Evolutionary conservation across 2,888 invertebrate species (phyloP).

Genomic region (Drosophila aldrichi): DNA sequence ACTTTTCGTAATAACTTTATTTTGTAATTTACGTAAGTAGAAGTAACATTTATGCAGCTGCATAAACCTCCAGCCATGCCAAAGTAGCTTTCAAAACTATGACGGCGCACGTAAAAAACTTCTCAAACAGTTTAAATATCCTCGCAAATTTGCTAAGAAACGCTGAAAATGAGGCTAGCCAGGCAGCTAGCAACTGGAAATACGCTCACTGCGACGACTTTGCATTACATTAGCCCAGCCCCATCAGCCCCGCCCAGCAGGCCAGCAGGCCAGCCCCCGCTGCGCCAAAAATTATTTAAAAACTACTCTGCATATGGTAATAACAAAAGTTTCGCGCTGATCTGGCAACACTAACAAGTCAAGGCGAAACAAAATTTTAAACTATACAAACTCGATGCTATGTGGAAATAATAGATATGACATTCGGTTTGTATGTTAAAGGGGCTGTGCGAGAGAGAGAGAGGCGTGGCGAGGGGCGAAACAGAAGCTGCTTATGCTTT

Average conservation of each 20-base stretch:
- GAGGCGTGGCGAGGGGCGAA: background rate
- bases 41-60: constrained; percentile 79
- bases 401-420: background rate
- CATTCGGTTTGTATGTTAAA: background rate
- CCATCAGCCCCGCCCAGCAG: background rate
- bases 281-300: constrained; percentile 6
- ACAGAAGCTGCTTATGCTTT: background rate
- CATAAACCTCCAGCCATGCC: constrained; percentile 65
- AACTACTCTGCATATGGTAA: constrained; percentile 50
- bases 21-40: constrained; percentile 79
- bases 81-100: constrained; percentile 78
- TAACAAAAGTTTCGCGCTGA: constrained; percentile 39
- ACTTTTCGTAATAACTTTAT: constrained; percentile 79
- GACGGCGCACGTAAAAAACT: constrained; percentile 75
- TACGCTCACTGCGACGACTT: constrained; percentile 35
- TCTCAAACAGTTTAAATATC: constrained; percentile 62
- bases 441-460: too few species aligned
- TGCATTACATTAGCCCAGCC: constrained; percentile 44
- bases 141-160: constrained; percentile 70
- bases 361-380: constrained; percentile 13
- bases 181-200: constrained; percentile 32
- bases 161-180: constrained; percentile 38
- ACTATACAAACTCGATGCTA: background rate
- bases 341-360: constrained; percentile 14
- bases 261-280: too few species aligned